Percentiles rank a stretch among this genome's conserved stretches.
Conservation (phyloP, 2,888 invertebrate genomes). For the Morpho helenor region DNA sequence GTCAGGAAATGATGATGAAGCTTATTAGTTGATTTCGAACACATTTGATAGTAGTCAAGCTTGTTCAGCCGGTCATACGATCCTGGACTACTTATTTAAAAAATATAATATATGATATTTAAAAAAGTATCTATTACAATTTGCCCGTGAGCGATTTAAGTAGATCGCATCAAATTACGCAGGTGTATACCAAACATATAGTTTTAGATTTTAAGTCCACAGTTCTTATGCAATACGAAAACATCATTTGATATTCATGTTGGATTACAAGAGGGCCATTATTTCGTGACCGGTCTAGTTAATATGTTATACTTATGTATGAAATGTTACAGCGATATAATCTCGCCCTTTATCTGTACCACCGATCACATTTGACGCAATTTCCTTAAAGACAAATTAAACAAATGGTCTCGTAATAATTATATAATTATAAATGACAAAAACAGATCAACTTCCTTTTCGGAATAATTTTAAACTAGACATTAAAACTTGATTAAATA, state of each 20-base stretch:
- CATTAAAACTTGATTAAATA: too few relatives aligned
- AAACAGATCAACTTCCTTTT: too few relatives aligned
- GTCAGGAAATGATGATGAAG: too few relatives aligned
- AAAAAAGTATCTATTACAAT: too few relatives aligned
- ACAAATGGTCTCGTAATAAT: not conserved
- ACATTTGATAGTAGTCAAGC: too few relatives aligned
- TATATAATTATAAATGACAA: not conserved
- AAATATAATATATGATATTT: too few relatives aligned
- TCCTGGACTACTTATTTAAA: too few relatives aligned
- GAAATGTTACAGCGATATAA: slow-evolving; percentile 16
- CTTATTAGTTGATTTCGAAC: too few relatives aligned
- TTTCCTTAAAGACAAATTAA: slow-evolving; percentile 1
- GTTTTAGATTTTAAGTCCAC: slow-evolving; percentile 68
- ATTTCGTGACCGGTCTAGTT: slow-evolving; percentile 36
- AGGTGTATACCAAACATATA: slow-evolving; percentile 25
- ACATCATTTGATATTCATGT: slow-evolving; percentile 60
- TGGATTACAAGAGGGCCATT: slow-evolving; percentile 53
- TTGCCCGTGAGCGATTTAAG: not conserved
- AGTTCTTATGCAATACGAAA: slow-evolving; percentile 65
- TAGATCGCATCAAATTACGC: slow-evolving; percentile 4
- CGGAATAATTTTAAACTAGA: too few relatives aligned
- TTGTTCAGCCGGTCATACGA: too few relatives aligned
- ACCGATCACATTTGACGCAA: slow-evolving; percentile 12
- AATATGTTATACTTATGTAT: slow-evolving; percentile 21
- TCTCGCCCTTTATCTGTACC: slow-evolving; percentile 17